Conservation (phyloP, 2,888 invertebrate species). For the Neoaliturus tenellus region DNA sequence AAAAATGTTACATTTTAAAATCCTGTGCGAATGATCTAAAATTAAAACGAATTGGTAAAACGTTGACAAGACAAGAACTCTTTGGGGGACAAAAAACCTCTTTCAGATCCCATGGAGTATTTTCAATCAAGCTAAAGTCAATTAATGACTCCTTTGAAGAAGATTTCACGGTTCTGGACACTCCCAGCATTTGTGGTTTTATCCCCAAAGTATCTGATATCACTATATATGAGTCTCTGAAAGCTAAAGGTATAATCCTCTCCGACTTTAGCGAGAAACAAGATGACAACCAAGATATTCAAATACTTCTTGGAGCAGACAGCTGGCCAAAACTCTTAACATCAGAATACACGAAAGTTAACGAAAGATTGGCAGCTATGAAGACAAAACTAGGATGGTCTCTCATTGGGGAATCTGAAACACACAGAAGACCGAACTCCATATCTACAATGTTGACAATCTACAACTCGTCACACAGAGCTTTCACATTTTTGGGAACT, state of each 20-base stretch:
- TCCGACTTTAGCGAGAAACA: slow-evolving; percentile 20
- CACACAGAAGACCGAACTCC: background rate
- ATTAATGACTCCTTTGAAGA: slow-evolving; percentile 1
- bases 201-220: slow-evolving; percentile 39
- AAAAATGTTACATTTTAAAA: slow-evolving; percentile 59
- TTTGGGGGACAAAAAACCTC: slow-evolving; percentile 44
- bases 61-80: background rate
- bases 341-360: slow-evolving; percentile 35
- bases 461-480: slow-evolving; percentile 43
- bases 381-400: slow-evolving; percentile 58
- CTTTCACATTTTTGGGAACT: slow-evolving; percentile 56
- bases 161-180: slow-evolving; percentile 46
- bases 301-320: slow-evolving; percentile 57
- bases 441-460: slow-evolving; percentile 23
- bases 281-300: slow-evolving; percentile 13
- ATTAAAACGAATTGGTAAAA: background rate
- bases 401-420: slow-evolving; percentile 21
- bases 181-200: slow-evolving; percentile 43
- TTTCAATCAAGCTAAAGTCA: slow-evolving; percentile 24
- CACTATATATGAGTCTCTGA: slow-evolving; percentile 1
- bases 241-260: slow-evolving; percentile 47
- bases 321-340: slow-evolving; percentile 51
- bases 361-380: slow-evolving; percentile 42
- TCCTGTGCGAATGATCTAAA: slow-evolving; percentile 27
- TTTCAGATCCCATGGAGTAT: background rate